Evolutionary conservation across 2,797 vertebrate species (phyloP), one percentile per base, ranked within the genome.

Genomic region (Emydoidea blandingii): DNA sequence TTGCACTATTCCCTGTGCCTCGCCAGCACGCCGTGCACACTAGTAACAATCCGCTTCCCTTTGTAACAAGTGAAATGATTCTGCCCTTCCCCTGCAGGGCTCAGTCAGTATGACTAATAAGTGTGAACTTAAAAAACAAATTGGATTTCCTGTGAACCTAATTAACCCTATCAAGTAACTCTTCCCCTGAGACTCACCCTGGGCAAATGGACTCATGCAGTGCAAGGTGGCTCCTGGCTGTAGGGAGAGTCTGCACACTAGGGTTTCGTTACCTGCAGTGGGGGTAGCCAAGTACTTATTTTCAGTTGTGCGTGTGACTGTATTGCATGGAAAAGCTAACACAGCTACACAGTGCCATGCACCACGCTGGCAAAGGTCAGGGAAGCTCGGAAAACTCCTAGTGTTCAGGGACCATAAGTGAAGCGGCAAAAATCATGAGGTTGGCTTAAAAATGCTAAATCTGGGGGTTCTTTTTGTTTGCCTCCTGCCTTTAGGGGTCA

Each of bases 241-340:
- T 4, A 9, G 2, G 34, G n/a, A 68, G 4, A 23, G n/a, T 5
- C 65, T 23, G n/a, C n/a, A 5, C 19, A 1, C 12, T 5, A 21
- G 59, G 59, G 12, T 21, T 21, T 37, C 1, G 4, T n/a, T 21
- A 12, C n/a, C n/a, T 21, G 65, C 34, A 10, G 8, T 3, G n/a
- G 9, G 65, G 34, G 34, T 19, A 10, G 19, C 65, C n/a, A 3
- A 23, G 65, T 37, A n/a, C 16, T 37, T 37, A 2, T 72, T 37
- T 18, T 41, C n/a, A 41, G 65, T 2, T 37, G 65, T n/a, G 19
- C 3, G 37, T n/a, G 62, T 68, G 34, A n/a, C 8, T 19, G 2
- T n/a, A 18, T 2, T 37, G 62, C 34, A n/a, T 37, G 34, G 62
- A n/a, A 19, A 68, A 37, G 34, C 34, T 21, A 31, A 62, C 59